Percentiles rank a stretch among this genome's conserved stretches.
Evolutionary conservation across 2,797 vertebrate genomes (phyloP).

Genomic region (Sitta carolinensis): DNA sequence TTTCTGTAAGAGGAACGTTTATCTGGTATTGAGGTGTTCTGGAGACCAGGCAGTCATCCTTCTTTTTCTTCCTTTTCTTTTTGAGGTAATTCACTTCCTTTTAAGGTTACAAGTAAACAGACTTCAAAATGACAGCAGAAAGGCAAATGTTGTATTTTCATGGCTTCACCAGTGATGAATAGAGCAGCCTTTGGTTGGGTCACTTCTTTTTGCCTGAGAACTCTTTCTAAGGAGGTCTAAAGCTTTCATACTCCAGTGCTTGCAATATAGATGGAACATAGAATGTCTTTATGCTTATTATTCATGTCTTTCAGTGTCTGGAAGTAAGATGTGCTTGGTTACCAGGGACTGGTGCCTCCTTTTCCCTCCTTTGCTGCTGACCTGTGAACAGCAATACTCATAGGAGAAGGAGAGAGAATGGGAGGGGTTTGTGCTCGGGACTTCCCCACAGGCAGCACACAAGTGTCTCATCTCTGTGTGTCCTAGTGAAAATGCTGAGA

Average conservation of each 20-base stretch:
- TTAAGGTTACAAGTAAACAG: constrained; percentile 1
- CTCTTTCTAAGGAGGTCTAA: background rate
- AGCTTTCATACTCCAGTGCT: background rate
- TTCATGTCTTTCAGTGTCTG: background rate
- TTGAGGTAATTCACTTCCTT: background rate
- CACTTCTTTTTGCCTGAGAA: background rate
- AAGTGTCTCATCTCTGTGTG: background rate
- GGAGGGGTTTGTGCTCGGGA: background rate
- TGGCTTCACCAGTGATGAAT: background rate
- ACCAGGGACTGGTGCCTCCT: background rate
- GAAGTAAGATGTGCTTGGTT: background rate
- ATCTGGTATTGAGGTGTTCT: background rate
- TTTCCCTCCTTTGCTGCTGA: background rate
- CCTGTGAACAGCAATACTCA: accelerated
- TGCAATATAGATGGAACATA: background rate
- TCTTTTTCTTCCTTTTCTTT: background rate
- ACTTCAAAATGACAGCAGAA: constrained; percentile 17
- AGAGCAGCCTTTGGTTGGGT: background rate
- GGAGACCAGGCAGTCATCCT: background rate
- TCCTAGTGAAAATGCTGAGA: background rate
- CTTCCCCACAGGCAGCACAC: background rate
- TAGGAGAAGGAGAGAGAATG: background rate
- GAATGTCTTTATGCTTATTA: background rate
- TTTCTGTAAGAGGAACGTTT: constrained; percentile 10
- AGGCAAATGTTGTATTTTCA: background rate